Evolutionary conservation across 1,140 invertebrate species (phyloP).

Genomic region (Diorhabda elongata): DNA sequence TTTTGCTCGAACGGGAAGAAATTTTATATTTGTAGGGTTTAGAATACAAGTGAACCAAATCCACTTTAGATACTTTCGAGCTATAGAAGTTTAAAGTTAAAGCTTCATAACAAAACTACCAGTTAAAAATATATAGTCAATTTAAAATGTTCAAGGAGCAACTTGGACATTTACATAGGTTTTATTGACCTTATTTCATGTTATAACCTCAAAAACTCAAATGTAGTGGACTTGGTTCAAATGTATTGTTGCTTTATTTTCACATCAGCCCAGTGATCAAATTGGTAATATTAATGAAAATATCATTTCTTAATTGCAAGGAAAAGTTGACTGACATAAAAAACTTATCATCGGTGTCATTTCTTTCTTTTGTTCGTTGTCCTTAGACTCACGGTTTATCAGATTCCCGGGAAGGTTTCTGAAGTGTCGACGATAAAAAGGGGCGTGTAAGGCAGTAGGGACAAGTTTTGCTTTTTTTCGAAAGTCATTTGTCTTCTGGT

Average conservation of each 20-base stretch:
- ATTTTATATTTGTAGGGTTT: background rate
- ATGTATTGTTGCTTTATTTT: background rate
- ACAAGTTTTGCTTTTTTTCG: too few relatives aligned
- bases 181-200: background rate
- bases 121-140: background rate
- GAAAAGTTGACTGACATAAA: too few relatives aligned
- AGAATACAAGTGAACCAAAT: background rate
- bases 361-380: too few relatives aligned
- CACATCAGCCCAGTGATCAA: too few relatives aligned
- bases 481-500: too few relatives aligned
- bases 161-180: constrained; percentile 4
- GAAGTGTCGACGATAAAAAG: too few relatives aligned
- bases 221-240: background rate
- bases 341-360: too few relatives aligned
- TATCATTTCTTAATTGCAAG: too few relatives aligned
- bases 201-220: background rate
- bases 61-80: background rate
- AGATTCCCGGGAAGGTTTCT: too few relatives aligned
- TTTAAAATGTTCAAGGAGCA: constrained; percentile 8
- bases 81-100: background rate
- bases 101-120: background rate
- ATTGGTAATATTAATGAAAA: too few relatives aligned
- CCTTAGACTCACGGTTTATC: too few relatives aligned
- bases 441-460: too few relatives aligned
- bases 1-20: background rate